Evolutionary conservation across 2,113 vertebrate genomes (phyloP), one percentile per base, ranked within the genome.

Genomic region (Silurus meridionalis): DNA sequence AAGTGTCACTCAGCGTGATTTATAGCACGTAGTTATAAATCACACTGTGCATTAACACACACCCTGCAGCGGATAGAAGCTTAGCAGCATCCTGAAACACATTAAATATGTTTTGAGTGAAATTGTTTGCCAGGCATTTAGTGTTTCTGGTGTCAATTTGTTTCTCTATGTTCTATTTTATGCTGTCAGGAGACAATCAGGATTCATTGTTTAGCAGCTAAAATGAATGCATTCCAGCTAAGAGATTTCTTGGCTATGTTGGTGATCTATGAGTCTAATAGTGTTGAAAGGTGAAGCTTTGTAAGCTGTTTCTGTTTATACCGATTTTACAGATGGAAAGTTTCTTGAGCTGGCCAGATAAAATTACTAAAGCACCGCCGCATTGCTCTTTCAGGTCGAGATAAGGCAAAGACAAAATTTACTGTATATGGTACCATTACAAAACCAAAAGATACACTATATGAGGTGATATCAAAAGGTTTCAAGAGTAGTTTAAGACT

Each of bases 1-100:
- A 8, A 28, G 53, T 58, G 77, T 58, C 77, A 79, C 53, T 79
- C 77, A 37, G n/a, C 58, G 77, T 79, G 77, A 79, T 79, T 79
- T 79, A 79, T 79, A 58, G 77, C 77, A 28, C 25, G 17, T 58
- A 17, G n/a, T 37, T 37, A 37, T 37, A 37, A 37, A 37, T 37
- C 25, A 28, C 14, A 58, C 77, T 79, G 77, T 58, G 77, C 15
- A 58, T 58, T 25, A 79, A 17, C 77, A 37, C 75, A 57, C 53
- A 15, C 55, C n/a, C 52, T 78, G 23, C 77, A 57, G 14, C 28
- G 25, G 13, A 37, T 79, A 57, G 4, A 79, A 58, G 53, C n/a
- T 79, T 19, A 79, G 58, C 53, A 58, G 13, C 53, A 28, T 79
- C 55, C n/a, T 15, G 21, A 77, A 55, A n/a, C 52, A 9, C 6